Evolutionary conservation across 2,797 vertebrate genomes (phyloP), one percentile per base, ranked within the genome.

Genomic region (Sebastes variabilis): DNA sequence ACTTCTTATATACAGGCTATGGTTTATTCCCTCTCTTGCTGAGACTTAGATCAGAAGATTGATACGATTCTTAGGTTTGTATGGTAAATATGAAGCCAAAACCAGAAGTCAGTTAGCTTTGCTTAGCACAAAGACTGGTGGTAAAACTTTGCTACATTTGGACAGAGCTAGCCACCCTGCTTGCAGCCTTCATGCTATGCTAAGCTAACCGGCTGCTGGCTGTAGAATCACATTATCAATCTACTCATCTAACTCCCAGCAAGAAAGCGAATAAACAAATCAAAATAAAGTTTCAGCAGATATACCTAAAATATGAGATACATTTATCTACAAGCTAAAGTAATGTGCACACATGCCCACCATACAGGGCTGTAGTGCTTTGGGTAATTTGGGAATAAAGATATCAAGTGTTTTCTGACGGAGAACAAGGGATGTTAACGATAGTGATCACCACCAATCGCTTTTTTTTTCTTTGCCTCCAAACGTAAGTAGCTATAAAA

Each of bases 401-500:
- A 61, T 22, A 62, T 77, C 42, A 36, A 38, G 6, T n/a, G 52
- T 34, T 74, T 71, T 71, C n/a, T 5, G 2, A 76, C 22, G 59
- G 42, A 66, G 71, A 81, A 55, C 8, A 5, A 32, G 8, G 52
- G 2, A 77, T 46, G 13, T 62, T 69, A 69, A 2, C 34, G 77
- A 54, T n/a, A 62, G 62, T 29, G 8, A 77, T 72, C 55, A 36
- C 38, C 42, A 38, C 34, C 42, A 59, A 46, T 38, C 4, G 1
- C 13, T 10, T 49, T 72, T 55, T 24, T 79, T 65, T 25, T 16
- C 29, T 62, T 9, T 13, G 61, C 18, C n/a, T 58, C 61, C 5
- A 67, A 82, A 76, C 2, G n/a, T 25, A 70, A 88, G 77, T 34
- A 79, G 68, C 86, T 32, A 83, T 90, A 83, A 88, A 87, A 85